Percentiles rank a stretch among this genome's conserved stretches.
Conservation (phyloP, 2,888 invertebrate species). For the Pycnomerus fuliginosus region DNA sequence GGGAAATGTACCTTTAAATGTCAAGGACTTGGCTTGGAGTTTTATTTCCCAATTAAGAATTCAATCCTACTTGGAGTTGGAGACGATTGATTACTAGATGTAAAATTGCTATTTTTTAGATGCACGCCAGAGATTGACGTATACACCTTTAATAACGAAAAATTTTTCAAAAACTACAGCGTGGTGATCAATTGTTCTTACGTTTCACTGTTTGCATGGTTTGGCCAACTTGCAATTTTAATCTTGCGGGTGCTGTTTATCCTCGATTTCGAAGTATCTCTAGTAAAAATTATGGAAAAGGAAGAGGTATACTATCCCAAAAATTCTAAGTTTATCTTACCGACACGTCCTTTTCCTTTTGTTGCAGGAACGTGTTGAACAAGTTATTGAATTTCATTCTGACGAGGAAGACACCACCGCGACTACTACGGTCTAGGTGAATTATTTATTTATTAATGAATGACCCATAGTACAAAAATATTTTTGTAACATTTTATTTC, state of each 20-base stretch:
- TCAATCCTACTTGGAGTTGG: neutral
- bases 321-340: too few species aligned
- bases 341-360: too few species aligned
- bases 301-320: neutral
- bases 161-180: neutral
- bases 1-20: neutral
- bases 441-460: too few species aligned
- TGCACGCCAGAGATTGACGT: neutral
- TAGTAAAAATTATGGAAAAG: slow-evolving; percentile 4
- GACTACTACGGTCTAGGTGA: neutral
- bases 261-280: slow-evolving; percentile 3
- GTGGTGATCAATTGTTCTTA: neutral
- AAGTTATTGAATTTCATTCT: slow-evolving; percentile 1
- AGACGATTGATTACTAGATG: neutral
- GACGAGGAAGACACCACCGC: neutral
- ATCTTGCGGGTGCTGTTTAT: neutral
- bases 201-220: slow-evolving; percentile 1
- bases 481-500: neutral
- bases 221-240: neutral
- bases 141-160: neutral
- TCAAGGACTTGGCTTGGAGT: neutral
- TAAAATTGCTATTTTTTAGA: neutral
- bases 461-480: neutral
- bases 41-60: neutral
- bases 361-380: slow-evolving; percentile 3